These are phyloP conservation scores for Myiozetetes cayanensis DNA, from an alignment of 2,113 vertebrate species.

Conservation along the genomic window DNA sequence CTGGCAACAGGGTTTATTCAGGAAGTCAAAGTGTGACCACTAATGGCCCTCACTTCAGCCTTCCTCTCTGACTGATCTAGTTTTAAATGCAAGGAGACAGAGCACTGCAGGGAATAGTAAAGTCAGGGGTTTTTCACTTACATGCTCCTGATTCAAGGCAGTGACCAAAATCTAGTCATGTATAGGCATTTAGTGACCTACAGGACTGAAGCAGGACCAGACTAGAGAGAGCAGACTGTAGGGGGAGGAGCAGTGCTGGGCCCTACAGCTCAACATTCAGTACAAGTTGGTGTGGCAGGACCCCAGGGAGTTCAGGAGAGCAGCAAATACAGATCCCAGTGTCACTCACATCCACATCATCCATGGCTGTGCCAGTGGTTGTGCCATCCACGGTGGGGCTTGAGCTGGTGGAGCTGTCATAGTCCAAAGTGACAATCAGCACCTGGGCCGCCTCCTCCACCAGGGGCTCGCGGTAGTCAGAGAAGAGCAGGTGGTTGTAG, in stretches of 20 bases:
- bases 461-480: slow-evolving; percentile 93
- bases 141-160: background rate
- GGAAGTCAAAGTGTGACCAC: background rate
- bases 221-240: background rate
- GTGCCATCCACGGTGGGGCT: slow-evolving; percentile 82
- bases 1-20: background rate
- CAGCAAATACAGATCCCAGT: background rate
- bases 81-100: background rate
- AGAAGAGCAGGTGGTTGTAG: slow-evolving; percentile 97
- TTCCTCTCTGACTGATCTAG: background rate
- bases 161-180: background rate
- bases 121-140: background rate
- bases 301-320: background rate
- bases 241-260: background rate
- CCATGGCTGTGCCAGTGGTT: slow-evolving; percentile 87
- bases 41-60: background rate
- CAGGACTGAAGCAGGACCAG: background rate
- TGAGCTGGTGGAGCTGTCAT: slow-evolving; percentile 79
- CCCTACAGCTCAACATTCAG: background rate
- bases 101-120: background rate
- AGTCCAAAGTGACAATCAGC: slow-evolving; percentile 94
- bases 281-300: background rate
- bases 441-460: slow-evolving; percentile 96
- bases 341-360: slow-evolving; percentile 87
- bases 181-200: background rate